phyloP scores from a whole-genome alignment of 2,797 vertebrate species.

The Rhinophrynus dorsalis region DNA sequence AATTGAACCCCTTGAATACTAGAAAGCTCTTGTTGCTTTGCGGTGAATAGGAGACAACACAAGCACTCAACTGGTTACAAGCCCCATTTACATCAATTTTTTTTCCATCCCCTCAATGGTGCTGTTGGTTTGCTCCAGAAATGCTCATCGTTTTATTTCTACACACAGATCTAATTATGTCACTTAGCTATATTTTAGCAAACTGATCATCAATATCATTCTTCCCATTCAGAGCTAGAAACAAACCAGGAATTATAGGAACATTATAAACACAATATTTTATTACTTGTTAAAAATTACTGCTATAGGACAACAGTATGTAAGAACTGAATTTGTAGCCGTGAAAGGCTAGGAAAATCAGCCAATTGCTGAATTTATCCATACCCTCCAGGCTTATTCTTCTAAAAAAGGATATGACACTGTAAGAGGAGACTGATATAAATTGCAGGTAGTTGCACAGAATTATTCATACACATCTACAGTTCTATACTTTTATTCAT shows the following conservation, averaged over 20 bases:
- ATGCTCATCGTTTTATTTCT: too few species aligned
- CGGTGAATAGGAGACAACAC: too few species aligned
- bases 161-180: too few species aligned
- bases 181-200: slow-evolving; percentile 2
- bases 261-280: background rate
- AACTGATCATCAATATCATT: background rate
- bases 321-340: background rate
- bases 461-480: too few species aligned
- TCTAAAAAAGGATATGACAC: background rate
- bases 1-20: too few species aligned
- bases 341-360: background rate
- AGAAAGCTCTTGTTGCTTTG: too few species aligned
- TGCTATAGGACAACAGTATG: background rate
- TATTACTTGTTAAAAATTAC: background rate
- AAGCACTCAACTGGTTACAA: too few species aligned
- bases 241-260: background rate
- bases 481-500: too few species aligned
- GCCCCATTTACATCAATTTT: too few species aligned
- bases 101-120: too few species aligned
- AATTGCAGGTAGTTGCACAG: background rate
- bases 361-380: too few species aligned
- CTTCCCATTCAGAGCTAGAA: background rate
- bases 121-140: too few species aligned
- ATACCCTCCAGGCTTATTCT: background rate
- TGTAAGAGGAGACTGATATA: background rate